These are phyloP conservation scores for Proteles cristata DNA, from an alignment of 2,113 vertebrate species.

Conservation along the genomic window DNA sequence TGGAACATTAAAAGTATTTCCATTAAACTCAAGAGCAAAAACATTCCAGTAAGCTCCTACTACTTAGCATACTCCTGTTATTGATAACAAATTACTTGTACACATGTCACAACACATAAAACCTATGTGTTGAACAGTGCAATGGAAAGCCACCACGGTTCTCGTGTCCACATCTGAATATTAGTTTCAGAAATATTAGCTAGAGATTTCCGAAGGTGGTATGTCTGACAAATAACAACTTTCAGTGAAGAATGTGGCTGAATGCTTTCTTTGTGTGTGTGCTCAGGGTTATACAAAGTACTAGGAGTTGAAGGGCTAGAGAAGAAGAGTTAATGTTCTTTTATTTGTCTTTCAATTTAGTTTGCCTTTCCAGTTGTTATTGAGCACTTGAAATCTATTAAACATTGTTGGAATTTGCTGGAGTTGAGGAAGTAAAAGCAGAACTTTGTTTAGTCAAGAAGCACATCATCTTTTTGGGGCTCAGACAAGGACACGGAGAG, in stretches of 20 bases:
- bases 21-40: conserved; percentile 2
- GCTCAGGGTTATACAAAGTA: neutral
- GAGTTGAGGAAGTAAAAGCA: neutral
- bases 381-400: neutral
- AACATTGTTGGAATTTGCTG: neutral
- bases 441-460: neutral
- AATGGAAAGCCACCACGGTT: neutral
- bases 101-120: neutral
- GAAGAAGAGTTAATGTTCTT: neutral
- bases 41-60: neutral
- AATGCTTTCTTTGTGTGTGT: neutral
- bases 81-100: neutral
- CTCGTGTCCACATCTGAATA: neutral
- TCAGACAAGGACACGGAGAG: neutral
- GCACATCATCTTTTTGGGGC: neutral
- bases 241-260: neutral
- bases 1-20: neutral
- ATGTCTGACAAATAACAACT: neutral
- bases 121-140: neutral
- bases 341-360: neutral
- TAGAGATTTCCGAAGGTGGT: neutral
- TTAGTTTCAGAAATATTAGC: neutral
- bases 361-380: neutral
- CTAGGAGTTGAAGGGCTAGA: neutral
- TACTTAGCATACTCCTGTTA: neutral